These are phyloP conservation scores for Maniola hyperantus DNA, from an alignment of 2,888 invertebrate genomes.

Conservation along the genomic window DNA sequence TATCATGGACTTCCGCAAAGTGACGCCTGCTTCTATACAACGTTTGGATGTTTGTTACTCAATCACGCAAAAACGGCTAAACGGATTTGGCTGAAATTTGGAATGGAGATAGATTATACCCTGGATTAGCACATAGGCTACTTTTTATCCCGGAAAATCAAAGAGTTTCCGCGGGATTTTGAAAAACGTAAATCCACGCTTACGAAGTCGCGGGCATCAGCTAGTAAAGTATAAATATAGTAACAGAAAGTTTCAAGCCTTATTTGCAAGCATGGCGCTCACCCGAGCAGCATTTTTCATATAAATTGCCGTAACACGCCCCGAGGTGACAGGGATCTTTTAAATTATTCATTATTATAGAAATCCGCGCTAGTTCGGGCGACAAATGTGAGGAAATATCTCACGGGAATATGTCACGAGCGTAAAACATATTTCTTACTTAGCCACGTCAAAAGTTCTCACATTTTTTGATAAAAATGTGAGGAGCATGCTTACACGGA, in stretches of 20 bases:
- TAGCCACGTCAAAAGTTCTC: background rate
- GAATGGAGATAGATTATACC: too few relatives aligned
- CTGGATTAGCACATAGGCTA: too few relatives aligned
- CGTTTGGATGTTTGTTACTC: too few relatives aligned
- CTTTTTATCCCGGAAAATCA: too few relatives aligned
- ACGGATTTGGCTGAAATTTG: too few relatives aligned
- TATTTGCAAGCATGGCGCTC: background rate
- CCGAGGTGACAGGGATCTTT: conserved; percentile 18
- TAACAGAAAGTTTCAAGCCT: background rate
- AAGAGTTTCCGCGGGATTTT: too few relatives aligned
- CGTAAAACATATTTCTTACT: conserved; percentile 6
- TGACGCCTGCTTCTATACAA: too few relatives aligned
- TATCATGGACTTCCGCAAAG: too few relatives aligned
- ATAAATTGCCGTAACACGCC: conserved; percentile 23
- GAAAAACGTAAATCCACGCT: too few relatives aligned
- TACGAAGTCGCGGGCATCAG: too few relatives aligned
- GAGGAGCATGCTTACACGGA: background rate
- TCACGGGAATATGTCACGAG: conserved; percentile 4
- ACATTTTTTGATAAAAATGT: background rate
- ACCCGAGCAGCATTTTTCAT: conserved; percentile 25
- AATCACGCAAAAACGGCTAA: too few relatives aligned
- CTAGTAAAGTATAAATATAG: too few relatives aligned
- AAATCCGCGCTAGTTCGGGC: conserved; percentile 21
- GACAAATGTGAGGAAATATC: conserved; percentile 27
- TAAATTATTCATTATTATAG: conserved; percentile 33